Percentiles rank a stretch among this genome's conserved stretches.
Evolutionary conservation across 1,140 invertebrate species (phyloP).

Genomic region (Lucilia cuprina): DNA sequence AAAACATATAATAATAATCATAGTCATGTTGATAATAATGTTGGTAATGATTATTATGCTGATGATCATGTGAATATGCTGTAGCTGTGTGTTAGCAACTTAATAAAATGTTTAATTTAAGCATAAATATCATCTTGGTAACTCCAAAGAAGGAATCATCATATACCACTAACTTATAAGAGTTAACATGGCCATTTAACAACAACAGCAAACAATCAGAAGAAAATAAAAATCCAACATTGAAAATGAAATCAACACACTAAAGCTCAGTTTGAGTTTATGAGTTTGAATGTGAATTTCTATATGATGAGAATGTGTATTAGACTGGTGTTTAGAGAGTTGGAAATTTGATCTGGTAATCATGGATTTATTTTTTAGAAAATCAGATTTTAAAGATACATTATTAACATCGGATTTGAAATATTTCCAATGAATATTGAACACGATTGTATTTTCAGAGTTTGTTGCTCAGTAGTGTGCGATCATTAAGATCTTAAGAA

Average conservation of each 20-base stretch:
- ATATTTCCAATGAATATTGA: too few species aligned
- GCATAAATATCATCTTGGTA: background rate
- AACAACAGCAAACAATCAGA: background rate
- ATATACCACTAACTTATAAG: background rate
- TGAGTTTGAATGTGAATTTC: background rate
- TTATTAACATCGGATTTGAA: too few species aligned
- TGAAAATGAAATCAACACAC: constrained; percentile 13
- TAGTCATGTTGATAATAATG: background rate
- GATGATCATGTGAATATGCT: background rate
- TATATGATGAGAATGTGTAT: background rate
- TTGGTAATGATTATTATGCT: background rate
- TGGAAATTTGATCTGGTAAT: too few species aligned
- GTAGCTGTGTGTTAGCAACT: background rate
- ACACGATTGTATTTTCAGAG: too few species aligned
- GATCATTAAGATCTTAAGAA: too few species aligned
- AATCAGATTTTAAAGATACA: too few species aligned
- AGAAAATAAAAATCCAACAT: too few species aligned
- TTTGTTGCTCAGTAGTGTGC: too few species aligned
- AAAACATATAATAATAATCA: background rate
- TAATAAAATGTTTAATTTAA: constrained; percentile 1
- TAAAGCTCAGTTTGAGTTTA: background rate
- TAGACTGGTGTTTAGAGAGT: background rate
- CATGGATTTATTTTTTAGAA: too few species aligned
- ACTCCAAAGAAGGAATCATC: background rate
- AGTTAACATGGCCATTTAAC: background rate